Evolutionary conservation across 2,113 vertebrate genomes (phyloP), one percentile per base, ranked within the genome.

Genomic region (Thryonomys swinderianus): DNA sequence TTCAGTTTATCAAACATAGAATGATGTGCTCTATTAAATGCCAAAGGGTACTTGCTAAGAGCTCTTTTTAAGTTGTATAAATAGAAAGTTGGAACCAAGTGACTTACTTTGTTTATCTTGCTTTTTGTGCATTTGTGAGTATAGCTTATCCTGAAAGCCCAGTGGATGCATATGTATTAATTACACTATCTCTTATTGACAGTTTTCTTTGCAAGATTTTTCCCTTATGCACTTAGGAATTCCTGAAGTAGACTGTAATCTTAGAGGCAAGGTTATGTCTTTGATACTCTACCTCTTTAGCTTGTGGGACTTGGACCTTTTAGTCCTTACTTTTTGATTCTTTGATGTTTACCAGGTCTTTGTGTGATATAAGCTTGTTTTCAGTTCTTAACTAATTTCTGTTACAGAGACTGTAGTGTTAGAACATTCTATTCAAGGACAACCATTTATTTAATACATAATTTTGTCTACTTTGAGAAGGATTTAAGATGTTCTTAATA

Each of bases 331-430:
- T n/a, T n/a, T 84, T 25, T 85, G n/a, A 64, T 88, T 81, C 84
- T 80, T 88, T 85, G 88, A 51, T 89, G 64, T 84, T 66, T 74
- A 55, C n/a, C 27, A 80, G 30, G 67, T 48, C 40, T 80, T 48
- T 64, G 61, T 48, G 25, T 45, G 37, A 6, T 48, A 51, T 40
- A 88, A 61, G 18, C 17, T 61, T 40, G 12, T 82, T 81, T 93
- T 93, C 34, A 90, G 48, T 67, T 82, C 20, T 66, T 76, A 51
- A 30, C n/a, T 67, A 3, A 69, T 93, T 93, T 80, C 64, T 91
- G 3, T 37, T 90, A 37, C 86, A 37, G 57, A 4, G 48, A n/a
- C 21, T 79, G 2, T 74, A 13, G 79, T 67, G 32, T 69, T 69
- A 20, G 21, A n/a, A 62, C 9, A 10, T 40, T 80, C 6, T 53